phyloP scores from a whole-genome alignment of 2,797 vertebrate genomes.

The Siniperca undulata region DNA sequence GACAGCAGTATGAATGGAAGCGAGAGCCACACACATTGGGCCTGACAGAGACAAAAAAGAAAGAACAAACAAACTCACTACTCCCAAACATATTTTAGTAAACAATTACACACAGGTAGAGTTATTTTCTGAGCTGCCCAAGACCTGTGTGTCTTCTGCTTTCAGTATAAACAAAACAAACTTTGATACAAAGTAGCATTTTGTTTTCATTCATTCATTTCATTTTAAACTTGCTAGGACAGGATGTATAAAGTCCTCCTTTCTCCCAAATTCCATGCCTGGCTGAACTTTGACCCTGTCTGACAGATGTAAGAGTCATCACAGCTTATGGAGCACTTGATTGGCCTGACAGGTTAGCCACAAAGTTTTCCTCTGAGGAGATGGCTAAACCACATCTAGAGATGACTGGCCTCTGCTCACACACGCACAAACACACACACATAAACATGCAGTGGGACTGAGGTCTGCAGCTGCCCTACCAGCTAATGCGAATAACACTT shows the following conservation, averaged over 20 bases:
- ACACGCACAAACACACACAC: slow-evolving; percentile 41
- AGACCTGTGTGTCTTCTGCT: slow-evolving; percentile 44
- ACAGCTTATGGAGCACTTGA: slow-evolving; percentile 51
- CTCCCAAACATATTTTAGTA: slow-evolving; percentile 59
- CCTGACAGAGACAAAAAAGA: slow-evolving; percentile 79
- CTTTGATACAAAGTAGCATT: slow-evolving; percentile 60
- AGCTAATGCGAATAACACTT: slow-evolving; percentile 38
- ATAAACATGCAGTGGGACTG: slow-evolving; percentile 43
- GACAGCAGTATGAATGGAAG: slow-evolving; percentile 98
- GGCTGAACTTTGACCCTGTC: slow-evolving; percentile 61
- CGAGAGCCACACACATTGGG: slow-evolving; percentile 99
- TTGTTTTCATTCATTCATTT: slow-evolving; percentile 62
- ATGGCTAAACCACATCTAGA: slow-evolving; percentile 77
- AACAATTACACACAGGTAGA: slow-evolving; percentile 66
- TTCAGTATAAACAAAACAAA: slow-evolving; percentile 67
- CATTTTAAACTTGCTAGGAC: slow-evolving; percentile 59
- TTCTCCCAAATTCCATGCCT: slow-evolving; percentile 40
- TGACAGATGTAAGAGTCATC: slow-evolving; percentile 80
- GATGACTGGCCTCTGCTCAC: slow-evolving; percentile 52
- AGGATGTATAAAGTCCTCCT: slow-evolving; percentile 70
- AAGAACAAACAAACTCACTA: slow-evolving; percentile 63
- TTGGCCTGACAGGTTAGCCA: slow-evolving; percentile 71
- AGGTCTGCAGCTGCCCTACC: slow-evolving; percentile 45
- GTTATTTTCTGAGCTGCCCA: slow-evolving; percentile 55
- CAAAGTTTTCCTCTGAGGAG: slow-evolving; percentile 74